phyloP scores from a whole-genome alignment of 2,888 invertebrate species.

The Stenurella melanura region DNA sequence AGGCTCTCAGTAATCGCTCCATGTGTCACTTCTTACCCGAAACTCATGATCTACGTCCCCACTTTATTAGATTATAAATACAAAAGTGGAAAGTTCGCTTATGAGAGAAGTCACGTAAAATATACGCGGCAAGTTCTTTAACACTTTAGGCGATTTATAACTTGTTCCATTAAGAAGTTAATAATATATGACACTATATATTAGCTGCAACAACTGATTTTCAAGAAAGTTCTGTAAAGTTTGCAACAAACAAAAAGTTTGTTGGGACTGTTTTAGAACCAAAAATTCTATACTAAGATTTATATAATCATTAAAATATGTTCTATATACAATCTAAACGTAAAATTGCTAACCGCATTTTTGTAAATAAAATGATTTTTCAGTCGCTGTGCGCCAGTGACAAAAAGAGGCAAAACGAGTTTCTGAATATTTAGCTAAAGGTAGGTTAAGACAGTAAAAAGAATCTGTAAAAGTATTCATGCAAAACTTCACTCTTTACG shows the following conservation, averaged over 20 bases:
- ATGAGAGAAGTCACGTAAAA: conserved; percentile 57
- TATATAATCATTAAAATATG: background rate
- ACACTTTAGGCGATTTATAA: conserved; percentile 57
- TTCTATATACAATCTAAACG: too few species aligned
- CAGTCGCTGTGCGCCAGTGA: too few species aligned
- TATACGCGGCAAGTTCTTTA: conserved; percentile 51
- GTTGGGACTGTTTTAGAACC: background rate
- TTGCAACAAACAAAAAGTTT: conserved; percentile 24
- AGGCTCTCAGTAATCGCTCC: conserved; percentile 51
- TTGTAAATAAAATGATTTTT: too few species aligned
- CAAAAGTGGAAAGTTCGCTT: conserved; percentile 62
- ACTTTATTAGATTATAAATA: conserved; percentile 68
- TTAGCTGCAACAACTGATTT: conserved; percentile 43
- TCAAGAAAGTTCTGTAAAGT: conserved; percentile 22
- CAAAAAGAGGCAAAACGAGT: too few species aligned
- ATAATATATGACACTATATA: conserved; percentile 57
- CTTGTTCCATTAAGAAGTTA: conserved; percentile 56
- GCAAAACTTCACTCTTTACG: too few species aligned
- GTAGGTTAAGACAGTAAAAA: too few species aligned
- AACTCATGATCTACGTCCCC: conserved; percentile 62
- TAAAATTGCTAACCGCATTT: too few species aligned
- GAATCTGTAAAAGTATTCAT: too few species aligned
- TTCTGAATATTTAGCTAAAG: too few species aligned
- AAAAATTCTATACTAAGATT: background rate
- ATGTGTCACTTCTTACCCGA: conserved; percentile 48